Percentiles rank a stretch among this genome's conserved stretches.
Conservation (phyloP, 2,888 invertebrate genomes). For the Carcina quercana region DNA sequence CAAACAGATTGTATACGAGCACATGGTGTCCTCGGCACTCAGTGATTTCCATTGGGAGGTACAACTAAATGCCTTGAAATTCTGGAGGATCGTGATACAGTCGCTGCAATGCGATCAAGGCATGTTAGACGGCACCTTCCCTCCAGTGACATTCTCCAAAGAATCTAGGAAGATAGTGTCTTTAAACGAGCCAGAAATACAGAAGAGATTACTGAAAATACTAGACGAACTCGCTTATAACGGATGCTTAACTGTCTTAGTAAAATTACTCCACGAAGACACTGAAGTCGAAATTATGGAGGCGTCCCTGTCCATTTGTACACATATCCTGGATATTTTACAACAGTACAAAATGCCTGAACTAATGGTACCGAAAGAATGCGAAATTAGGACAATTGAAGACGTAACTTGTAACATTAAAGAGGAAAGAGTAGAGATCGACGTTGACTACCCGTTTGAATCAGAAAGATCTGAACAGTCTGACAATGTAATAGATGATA, state of each 20-base stretch:
- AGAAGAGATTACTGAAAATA: slow-evolving; percentile 77
- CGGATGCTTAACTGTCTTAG: slow-evolving; percentile 81
- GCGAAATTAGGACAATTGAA: slow-evolving; percentile 32
- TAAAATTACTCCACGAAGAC: slow-evolving; percentile 79
- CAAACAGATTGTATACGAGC: slow-evolving; percentile 73
- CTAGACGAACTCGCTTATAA: slow-evolving; percentile 79
- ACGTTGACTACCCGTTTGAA: slow-evolving; percentile 25
- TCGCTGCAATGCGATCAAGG: slow-evolving; percentile 82
- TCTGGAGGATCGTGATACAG: slow-evolving; percentile 81
- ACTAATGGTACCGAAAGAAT: slow-evolving; percentile 30
- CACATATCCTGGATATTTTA: slow-evolving; percentile 68
- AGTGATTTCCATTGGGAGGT: slow-evolving; percentile 90
- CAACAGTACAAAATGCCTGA: slow-evolving; percentile 70
- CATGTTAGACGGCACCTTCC: slow-evolving; percentile 88
- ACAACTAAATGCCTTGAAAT: slow-evolving; percentile 80
- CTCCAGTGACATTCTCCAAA: slow-evolving; percentile 85
- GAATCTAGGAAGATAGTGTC: slow-evolving; percentile 85
- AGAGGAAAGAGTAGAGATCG: slow-evolving; percentile 25
- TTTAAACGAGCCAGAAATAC: slow-evolving; percentile 79
- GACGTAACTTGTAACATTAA: slow-evolving; percentile 35
- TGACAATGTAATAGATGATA: slow-evolving; percentile 78
- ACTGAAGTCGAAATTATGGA: slow-evolving; percentile 83
- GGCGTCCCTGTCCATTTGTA: slow-evolving; percentile 70
- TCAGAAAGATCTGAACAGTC: slow-evolving; percentile 26
- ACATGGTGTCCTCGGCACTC: slow-evolving; percentile 79